These are phyloP conservation scores for Pterocles gutturalis DNA, from an alignment of 2,113 vertebrate genomes.

Conservation along the genomic window DNA sequence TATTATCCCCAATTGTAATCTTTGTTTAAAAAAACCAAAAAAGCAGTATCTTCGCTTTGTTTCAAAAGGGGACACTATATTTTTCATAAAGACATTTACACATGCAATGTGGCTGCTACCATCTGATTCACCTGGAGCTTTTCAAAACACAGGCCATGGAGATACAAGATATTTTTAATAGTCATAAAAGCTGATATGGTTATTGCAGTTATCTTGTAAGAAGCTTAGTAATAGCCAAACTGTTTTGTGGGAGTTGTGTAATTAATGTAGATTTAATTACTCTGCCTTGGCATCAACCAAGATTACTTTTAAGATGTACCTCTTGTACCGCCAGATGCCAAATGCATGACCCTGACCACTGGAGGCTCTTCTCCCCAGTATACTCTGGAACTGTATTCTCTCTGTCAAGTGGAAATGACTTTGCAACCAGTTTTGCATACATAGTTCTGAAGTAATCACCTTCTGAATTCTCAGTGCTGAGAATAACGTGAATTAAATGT, in stretches of 20 bases:
- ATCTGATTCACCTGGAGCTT: not conserved
- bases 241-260: not conserved
- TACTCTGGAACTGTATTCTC: not conserved
- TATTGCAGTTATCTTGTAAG: not conserved
- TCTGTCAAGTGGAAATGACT: not conserved
- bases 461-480: not conserved
- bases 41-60: not conserved
- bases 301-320: not conserved
- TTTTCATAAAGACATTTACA: not conserved
- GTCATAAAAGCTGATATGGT: not conserved
- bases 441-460: not conserved
- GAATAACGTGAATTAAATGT: not conserved
- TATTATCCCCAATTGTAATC: accelerated
- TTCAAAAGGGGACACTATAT: not conserved
- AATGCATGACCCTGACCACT: not conserved
- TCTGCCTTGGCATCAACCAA: not conserved
- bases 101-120: not conserved
- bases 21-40: not conserved
- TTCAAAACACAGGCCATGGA: not conserved
- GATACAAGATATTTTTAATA: not conserved
- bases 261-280: not conserved
- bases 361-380: not conserved
- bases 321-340: not conserved
- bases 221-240: not conserved
- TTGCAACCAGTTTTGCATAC: not conserved